Percentiles rank a stretch among this genome's conserved stretches.
These are phyloP conservation scores for Gnathonemus echidnorhynchus DNA, from an alignment of 2,113 vertebrate genomes.

Conservation along the genomic window DNA sequence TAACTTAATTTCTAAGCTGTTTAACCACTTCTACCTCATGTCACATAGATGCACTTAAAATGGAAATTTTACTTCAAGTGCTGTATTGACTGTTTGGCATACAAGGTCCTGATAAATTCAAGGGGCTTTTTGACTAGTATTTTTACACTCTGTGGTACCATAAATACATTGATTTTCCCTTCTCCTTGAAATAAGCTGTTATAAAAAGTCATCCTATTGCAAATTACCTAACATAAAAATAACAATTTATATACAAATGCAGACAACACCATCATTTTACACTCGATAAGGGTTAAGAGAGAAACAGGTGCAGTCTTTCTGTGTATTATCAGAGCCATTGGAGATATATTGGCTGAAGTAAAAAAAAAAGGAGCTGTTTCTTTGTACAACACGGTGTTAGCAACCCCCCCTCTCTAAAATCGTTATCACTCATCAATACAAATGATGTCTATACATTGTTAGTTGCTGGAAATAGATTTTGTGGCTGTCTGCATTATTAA, in stretches of 20 bases:
- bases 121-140: background rate
- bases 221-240: slow-evolving; percentile 19
- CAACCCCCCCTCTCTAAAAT: background rate
- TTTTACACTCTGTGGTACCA: slow-evolving; percentile 15
- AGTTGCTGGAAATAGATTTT: background rate
- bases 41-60: background rate
- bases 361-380: background rate
- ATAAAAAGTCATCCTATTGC: slow-evolving; percentile 16
- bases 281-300: background rate
- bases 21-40: background rate
- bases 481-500: background rate
- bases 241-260: background rate
- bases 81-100: slow-evolving; percentile 20
- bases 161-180: slow-evolving; percentile 11
- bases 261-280: background rate
- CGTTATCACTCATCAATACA: background rate
- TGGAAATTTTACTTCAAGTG: slow-evolving; percentile 12
- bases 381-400: background rate
- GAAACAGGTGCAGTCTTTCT: background rate
- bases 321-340: background rate
- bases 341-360: background rate
- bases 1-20: slow-evolving; percentile 12
- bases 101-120: slow-evolving; percentile 26
- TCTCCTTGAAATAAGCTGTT: slow-evolving; percentile 29
- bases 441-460: slow-evolving; percentile 1